These are phyloP conservation scores for Phenganax marumi DNA, from an alignment of 92 coral and sea anemone genomes.

Conservation along the genomic window DNA sequence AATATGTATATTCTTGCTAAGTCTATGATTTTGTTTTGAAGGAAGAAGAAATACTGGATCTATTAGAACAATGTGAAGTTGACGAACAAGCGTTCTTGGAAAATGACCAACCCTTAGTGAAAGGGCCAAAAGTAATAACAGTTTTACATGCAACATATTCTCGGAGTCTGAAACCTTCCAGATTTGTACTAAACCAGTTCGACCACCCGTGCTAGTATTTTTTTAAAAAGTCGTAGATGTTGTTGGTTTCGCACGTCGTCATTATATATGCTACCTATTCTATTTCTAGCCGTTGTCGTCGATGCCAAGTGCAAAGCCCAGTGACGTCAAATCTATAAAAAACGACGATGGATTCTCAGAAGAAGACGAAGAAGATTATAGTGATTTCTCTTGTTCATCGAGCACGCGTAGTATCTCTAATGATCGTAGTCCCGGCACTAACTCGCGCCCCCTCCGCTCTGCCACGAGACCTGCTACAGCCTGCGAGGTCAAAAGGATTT, in stretches of 20 bases:
- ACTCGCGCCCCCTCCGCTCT: too few relatives aligned
- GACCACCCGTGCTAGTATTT: too few relatives aligned
- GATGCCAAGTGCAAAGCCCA: slow-evolving; percentile 88
- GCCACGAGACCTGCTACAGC: slow-evolving; percentile 41
- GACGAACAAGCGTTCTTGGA: slow-evolving; percentile 70
- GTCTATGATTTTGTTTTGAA: slow-evolving; percentile 3
- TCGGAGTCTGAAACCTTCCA: too few relatives aligned
- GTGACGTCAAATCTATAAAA: slow-evolving; percentile 7
- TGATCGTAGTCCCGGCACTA: neutral
- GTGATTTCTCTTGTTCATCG: neutral
- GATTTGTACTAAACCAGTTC: too few relatives aligned
- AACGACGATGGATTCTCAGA: neutral
- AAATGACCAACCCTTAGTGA: slow-evolving; percentile 56
- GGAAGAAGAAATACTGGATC: slow-evolving; percentile 98
- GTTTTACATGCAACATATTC: neutral
- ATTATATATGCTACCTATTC: neutral
- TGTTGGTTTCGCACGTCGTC: too few relatives aligned
- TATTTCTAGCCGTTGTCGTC: slow-evolving; percentile 74
- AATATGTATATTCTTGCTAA: neutral
- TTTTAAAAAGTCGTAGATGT: neutral
- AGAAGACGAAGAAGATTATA: neutral
- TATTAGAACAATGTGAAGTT: slow-evolving; percentile 90
- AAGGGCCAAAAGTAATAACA: slow-evolving; percentile 81
- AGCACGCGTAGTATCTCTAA: neutral
- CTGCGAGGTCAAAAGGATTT: neutral